These are phyloP conservation scores for Acleris laterana DNA, from an alignment of 2,888 invertebrate species.

Conservation along the genomic window DNA sequence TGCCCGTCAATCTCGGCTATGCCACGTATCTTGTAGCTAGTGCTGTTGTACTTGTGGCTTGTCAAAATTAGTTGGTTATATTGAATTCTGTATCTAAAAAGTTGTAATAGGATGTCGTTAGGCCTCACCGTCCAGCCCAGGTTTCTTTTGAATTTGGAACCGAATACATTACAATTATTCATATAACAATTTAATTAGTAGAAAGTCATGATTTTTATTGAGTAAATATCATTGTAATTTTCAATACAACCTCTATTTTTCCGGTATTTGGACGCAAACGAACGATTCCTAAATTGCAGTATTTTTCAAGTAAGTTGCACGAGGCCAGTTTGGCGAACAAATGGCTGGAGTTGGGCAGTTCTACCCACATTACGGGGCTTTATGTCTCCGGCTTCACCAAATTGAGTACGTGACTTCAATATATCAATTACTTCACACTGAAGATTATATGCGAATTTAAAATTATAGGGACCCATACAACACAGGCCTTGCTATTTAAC, in stretches of 20 bases:
- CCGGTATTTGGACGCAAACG: conserved; percentile 1
- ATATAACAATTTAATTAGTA: too few species aligned
- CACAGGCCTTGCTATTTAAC: too few species aligned
- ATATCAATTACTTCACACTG: conserved; percentile 58
- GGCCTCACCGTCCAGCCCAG: too few species aligned
- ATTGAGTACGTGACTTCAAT: conserved; percentile 71
- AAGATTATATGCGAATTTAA: conserved; percentile 6
- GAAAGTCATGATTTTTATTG: too few species aligned
- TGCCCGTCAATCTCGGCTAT: conserved; percentile 61
- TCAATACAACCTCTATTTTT: too few species aligned
- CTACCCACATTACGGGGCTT: conserved; percentile 70
- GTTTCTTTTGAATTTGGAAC: too few species aligned
- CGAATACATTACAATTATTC: too few species aligned
- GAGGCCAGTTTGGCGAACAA: conserved; percentile 50
- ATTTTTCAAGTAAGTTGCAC: conserved; percentile 30
- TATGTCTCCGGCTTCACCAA: conserved; percentile 59
- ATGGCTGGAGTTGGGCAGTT: conserved; percentile 74
- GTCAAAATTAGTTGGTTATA: too few species aligned
- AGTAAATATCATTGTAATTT: too few species aligned
- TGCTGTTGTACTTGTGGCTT: background rate
- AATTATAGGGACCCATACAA: too few species aligned
- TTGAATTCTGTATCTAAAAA: too few species aligned
- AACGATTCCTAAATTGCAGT: conserved; percentile 31
- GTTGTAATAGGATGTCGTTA: too few species aligned
- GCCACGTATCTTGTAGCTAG: conserved; percentile 46